Percentiles rank a stretch among this genome's conserved stretches.
These are phyloP conservation scores for Danaus melanippus DNA, from an alignment of 1,140 invertebrate genomes.

Conservation along the genomic window DNA sequence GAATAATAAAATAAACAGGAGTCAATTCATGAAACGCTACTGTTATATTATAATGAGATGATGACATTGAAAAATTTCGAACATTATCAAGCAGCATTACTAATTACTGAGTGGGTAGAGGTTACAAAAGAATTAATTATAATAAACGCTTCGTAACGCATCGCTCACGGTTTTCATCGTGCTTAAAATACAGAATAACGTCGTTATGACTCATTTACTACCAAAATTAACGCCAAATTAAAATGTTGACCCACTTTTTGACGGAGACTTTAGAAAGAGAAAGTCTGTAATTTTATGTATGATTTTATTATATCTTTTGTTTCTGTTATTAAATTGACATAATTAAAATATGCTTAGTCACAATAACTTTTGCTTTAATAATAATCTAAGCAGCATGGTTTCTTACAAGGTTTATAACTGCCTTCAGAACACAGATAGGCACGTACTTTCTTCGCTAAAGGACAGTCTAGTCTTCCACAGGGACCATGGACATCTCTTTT, in stretches of 20 bases:
- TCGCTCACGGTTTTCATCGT: constrained; percentile 19
- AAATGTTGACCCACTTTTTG: constrained; percentile 26
- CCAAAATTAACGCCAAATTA: constrained; percentile 29
- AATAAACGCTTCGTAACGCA: constrained; percentile 13
- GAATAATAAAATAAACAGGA: too few relatives aligned
- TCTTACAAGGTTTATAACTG: constrained; percentile 54
- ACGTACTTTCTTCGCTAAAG: constrained; percentile 58
- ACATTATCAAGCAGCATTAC: constrained; percentile 14
- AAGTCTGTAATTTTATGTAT: constrained; percentile 25
- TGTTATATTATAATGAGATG: not conserved
- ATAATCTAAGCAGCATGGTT: constrained; percentile 54
- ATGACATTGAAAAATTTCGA: constrained; percentile 7
- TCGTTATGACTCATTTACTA: constrained; percentile 32
- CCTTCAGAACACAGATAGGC: constrained; percentile 51
- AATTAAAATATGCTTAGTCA: constrained; percentile 2
- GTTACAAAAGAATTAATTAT: constrained; percentile 20
- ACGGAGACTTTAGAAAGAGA: constrained; percentile 28
- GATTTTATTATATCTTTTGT: constrained; percentile 17
- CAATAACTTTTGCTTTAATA: constrained; percentile 31
- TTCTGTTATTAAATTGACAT: constrained; percentile 9
- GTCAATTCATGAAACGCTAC: too few relatives aligned
- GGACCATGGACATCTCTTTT: constrained; percentile 62
- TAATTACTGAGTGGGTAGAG: constrained; percentile 13
- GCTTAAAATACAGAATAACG: constrained; percentile 23
- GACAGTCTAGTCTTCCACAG: constrained; percentile 60